A percentile compares a stretch with the other conserved stretches of the same genome.
Evolutionary conservation across 1,140 invertebrate species (phyloP).

Genomic region (Potamilus streckersoni): DNA sequence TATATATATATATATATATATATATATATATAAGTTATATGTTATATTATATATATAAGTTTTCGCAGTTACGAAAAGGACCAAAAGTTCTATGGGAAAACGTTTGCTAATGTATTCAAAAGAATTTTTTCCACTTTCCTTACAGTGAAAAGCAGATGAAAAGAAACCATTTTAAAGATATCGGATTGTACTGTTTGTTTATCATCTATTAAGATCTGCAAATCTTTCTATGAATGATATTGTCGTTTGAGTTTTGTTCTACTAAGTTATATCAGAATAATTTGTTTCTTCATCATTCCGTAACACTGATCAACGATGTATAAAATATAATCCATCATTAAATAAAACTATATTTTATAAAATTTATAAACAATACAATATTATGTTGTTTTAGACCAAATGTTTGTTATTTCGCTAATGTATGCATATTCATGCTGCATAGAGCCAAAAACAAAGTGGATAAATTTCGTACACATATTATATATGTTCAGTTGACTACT

Average conservation of each 20-base stretch:
- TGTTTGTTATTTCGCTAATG: too few relatives aligned
- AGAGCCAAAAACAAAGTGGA: too few relatives aligned
- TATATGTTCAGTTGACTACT: too few relatives aligned
- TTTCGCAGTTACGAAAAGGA: conserved; percentile 13
- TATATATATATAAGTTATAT: too few relatives aligned
- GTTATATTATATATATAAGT: conserved; percentile 14
- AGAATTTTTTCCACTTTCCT: not conserved
- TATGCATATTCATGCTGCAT: too few relatives aligned
- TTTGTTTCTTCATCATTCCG: not conserved
- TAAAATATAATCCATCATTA: not conserved
- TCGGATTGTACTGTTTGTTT: not conserved
- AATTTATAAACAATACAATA: not conserved
- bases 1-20: too few relatives aligned
- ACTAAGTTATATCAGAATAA: conserved; percentile 1
- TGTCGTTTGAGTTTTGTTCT: not conserved
- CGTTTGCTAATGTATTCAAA: conserved; percentile 7
- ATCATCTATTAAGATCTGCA: conserved; percentile 9
- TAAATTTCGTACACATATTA: too few relatives aligned
- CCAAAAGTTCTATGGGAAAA: not conserved
- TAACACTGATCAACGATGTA: not conserved
- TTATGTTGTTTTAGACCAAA: too few relatives aligned
- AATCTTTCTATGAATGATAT: conserved; percentile 6
- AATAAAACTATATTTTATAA: not conserved
- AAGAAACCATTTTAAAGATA: conserved; percentile 7
- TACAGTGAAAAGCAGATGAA: conserved; percentile 10